Evolutionary conservation across 1,140 invertebrate genomes (phyloP).

Genomic region (Varroa destructor): DNA sequence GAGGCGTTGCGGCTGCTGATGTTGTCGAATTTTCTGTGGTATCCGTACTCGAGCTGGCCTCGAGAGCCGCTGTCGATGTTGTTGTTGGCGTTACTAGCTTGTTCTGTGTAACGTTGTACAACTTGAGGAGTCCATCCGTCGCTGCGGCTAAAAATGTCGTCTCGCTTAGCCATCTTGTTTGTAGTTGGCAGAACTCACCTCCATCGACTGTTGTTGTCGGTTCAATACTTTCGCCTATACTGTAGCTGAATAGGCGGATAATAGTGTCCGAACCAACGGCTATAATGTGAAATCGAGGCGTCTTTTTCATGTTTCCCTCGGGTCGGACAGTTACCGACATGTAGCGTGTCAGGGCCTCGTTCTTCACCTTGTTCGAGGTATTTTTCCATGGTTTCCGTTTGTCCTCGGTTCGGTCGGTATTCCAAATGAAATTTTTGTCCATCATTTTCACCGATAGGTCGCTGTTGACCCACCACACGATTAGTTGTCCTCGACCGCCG

Average conservation of each 20-base stretch:
- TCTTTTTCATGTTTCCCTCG: not conserved
- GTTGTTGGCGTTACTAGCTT: too few species aligned
- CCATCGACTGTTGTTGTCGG: not conserved
- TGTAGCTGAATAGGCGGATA: constrained; percentile 12
- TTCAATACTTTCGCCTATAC: not conserved
- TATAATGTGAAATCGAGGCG: constrained; percentile 12
- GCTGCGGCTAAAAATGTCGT: not conserved
- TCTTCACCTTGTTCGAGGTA: not conserved
- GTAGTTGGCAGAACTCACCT: constrained; percentile 3
- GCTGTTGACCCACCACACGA: not conserved
- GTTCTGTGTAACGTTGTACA: too few species aligned
- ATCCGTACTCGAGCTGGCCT: too few species aligned
- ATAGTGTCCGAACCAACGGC: not conserved
- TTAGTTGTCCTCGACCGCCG: constrained; percentile 11
- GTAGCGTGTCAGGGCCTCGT: not conserved
- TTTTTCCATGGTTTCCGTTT: constrained; percentile 11
- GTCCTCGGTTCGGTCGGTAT: not conserved
- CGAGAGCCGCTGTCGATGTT: too few species aligned
- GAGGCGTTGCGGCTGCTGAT: too few species aligned
- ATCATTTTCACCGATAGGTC: constrained; percentile 7
- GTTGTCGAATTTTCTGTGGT: too few species aligned
- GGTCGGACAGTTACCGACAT: not conserved
- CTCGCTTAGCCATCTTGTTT: not conserved
- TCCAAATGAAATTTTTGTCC: constrained; percentile 21
- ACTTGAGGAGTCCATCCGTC: too few species aligned